Evolutionary conservation across 2,113 vertebrate genomes (phyloP), one percentile per base, ranked within the genome.

Genomic region (Oreochromis tanganicae): DNA sequence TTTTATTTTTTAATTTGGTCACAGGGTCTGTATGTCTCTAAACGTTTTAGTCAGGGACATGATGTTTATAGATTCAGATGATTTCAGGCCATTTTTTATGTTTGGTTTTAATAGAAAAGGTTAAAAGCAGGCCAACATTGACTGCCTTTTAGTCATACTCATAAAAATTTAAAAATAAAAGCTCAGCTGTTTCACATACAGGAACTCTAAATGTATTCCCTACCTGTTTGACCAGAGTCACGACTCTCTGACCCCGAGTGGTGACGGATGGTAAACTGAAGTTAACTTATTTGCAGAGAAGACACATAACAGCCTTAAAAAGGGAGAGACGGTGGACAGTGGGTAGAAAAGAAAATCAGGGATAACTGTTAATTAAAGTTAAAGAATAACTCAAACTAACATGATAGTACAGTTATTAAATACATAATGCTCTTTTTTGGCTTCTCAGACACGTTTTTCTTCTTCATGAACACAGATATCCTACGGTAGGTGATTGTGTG

Each of bases 51-150:
- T n/a, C 61, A 66, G 61, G 34, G 6, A 36, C 68, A 19, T 46
- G 16, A 75, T 48, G 21, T 3, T 21, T 29, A 48, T 9, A 75
- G 41, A 75, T 48, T 48, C 8, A 19, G 41, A 48, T 73, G 8
- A 73, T 27, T 75, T 46, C 41, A 48, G 41, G 41, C 68, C 13
- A 27, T 75, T 46, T 73, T 75, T 75, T 43, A 24, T 43, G 21
- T 71, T 71, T 71, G 36, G 41, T 68, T 41, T 21, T 68, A 68
- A 68, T 5, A 71, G 36, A 71, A 46, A 71, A 27, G 21, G 66
- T 73, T 73, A 73, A 73, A 9, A 63, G 38, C 38, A 71, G 66
- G 38, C 21, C 21, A 43, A 46, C 66, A 71, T 10, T 46, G n/a
- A 43, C 66, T 46, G 38, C 38, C 38, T 46, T 46, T 73, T 16